Evolutionary conservation across 2,113 vertebrate species (phyloP), one percentile per base, ranked within the genome.

Genomic region (Podocnemis expansa): DNA sequence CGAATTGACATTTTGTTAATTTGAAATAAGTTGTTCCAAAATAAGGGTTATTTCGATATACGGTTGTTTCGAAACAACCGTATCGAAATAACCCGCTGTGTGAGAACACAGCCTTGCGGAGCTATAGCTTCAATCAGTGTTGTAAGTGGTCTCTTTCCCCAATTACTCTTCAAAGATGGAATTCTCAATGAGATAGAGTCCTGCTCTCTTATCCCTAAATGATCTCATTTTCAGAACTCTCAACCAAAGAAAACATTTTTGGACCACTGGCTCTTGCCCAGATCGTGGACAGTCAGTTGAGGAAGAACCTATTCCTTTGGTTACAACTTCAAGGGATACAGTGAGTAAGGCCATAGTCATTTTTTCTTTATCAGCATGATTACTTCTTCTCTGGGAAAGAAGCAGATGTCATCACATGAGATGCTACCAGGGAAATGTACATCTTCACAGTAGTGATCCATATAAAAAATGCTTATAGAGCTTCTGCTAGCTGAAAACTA

Each of bases 401-500:
- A 95, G 41, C 14, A 55, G 85, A 70, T 21, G 88, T 96, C 91
- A 91, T 95, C 91, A 91, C n/a, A 84, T 92, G 89, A 96, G 82
- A 76, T 85, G 94, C 91, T 95, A 89, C 92, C 82, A 94, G 80
- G 47, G 92, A 95, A 96, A 92, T 7, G 83, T 85, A 91, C 83
- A 85, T 90, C 84, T 85, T 93, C 80, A 13, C 52, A 87, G 87
- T n/a, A 43, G 63, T 95, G 54, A 89, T 83, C 80, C 81, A 29
- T 78, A 90, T 87, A 54, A 90, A 95, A 90, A 95, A 95, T 88
- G 83, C 85, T 95, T 95, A 49, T 81, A 81, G 89, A 95, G 91
- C 17, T 85, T 95, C 87, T 96, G 58, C 76, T 95, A 91, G 86
- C 91, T 92, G 93, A 89, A 95, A 95, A 94, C 93, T 88, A 92